Evolutionary conservation across 2,113 vertebrate species (phyloP), one percentile per base, ranked within the genome.

Genomic region (Bubo scandiacus): DNA sequence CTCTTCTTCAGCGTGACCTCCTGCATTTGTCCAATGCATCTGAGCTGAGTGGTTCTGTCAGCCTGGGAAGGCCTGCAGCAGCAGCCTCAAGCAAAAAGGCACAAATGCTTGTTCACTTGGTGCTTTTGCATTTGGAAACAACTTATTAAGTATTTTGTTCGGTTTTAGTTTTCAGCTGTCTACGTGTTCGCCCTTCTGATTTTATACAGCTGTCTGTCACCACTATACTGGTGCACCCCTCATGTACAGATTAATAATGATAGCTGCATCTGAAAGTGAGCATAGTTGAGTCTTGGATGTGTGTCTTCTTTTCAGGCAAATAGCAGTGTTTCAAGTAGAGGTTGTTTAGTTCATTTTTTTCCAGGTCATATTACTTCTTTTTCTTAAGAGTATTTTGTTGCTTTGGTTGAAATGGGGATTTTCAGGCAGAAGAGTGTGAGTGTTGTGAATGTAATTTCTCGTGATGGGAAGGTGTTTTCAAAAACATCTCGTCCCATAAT

Each of bases 381-480:
- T 74, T 71, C 47, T 15, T 84, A n/a, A 51, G 38, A 79, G 11
- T 75, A 21, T 68, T 83, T 73, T 32, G 19, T 78, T 88, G 2
- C 52, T 75, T 70, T 81, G 17, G 27, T 51, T 75, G 25, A 81
- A 40, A 26, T 27, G 42, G n/a, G 5, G 10, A 13, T 86, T 88
- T 92, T 86, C 22, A 43, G 32, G 55, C 2, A 4, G 63, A 62
- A 73, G 27, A 0, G 0, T 43, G 25, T 25, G 1, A 80, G 10
- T 70, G 5, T 62, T 78, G 49, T 65, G 43, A 75, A 68, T 43
- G 43, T 42, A 20, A 54, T 77, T 77, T 66, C 67, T 86, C 11
- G 2, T n/a, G 40, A 51, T 4, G 5, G 54, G 45, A 90, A 77
- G 22, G 16, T 27, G 42, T 77, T 88, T 83, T 92, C 67, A 63